A percentile compares a stretch with the other conserved stretches of the same genome.
Conservation (phyloP, 2,113 vertebrate genomes). For the Campylomormyrus tamandua region DNA sequence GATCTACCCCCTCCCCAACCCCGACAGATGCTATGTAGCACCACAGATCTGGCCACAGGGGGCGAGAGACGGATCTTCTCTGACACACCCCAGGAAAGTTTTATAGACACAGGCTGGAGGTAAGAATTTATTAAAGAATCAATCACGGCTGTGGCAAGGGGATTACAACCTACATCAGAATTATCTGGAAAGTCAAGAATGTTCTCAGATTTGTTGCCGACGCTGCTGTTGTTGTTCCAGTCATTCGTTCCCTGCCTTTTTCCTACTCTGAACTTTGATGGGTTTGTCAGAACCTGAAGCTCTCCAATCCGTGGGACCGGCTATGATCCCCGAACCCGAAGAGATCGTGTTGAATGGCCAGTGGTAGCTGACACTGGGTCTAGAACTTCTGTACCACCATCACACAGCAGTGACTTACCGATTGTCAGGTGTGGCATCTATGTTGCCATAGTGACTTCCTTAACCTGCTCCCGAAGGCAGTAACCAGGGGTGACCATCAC, state of each 20-base stretch:
- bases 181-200: not conserved
- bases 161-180: not conserved
- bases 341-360: not conserved
- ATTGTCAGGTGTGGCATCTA: not conserved
- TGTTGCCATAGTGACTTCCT: not conserved
- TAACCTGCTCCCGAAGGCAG: not conserved
- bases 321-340: not conserved
- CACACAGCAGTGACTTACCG: not conserved
- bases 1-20: not conserved
- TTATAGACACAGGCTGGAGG: not conserved
- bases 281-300: not conserved
- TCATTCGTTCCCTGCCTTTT: not conserved
- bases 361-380: not conserved
- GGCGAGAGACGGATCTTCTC: not conserved
- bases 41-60: not conserved
- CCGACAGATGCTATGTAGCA: not conserved
- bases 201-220: not conserved
- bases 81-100: not conserved
- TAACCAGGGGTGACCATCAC: not conserved
- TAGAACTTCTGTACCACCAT: not conserved
- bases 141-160: not conserved
- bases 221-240: not conserved
- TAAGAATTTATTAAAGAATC: slow-evolving; percentile 12
- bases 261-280: not conserved
- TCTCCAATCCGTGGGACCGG: not conserved